phyloP scores from a whole-genome alignment of 2,113 vertebrate species.

The Gila orcuttii region DNA sequence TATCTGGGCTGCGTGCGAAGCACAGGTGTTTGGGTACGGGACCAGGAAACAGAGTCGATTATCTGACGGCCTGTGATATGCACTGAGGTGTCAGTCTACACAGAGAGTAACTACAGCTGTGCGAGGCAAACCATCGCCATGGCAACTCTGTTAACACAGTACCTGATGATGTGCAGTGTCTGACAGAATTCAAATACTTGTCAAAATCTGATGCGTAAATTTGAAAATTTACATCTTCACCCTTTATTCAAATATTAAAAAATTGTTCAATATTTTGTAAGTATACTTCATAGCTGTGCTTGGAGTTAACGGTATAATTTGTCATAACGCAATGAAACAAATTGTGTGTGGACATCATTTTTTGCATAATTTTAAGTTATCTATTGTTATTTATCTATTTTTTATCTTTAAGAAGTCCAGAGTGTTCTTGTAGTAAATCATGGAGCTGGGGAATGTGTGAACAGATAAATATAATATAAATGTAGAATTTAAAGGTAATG shows the following conservation, averaged over 20 bases:
- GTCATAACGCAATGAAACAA: too few relatives aligned
- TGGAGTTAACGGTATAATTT: too few relatives aligned
- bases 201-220: not conserved
- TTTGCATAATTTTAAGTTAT: too few relatives aligned
- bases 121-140: constrained; percentile 46
- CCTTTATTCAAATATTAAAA: too few relatives aligned
- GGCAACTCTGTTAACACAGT: constrained; percentile 47
- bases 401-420: not conserved
- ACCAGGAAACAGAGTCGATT: constrained; percentile 51
- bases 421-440: not conserved
- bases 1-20: constrained; percentile 51
- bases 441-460: not conserved
- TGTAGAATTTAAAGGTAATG: not conserved
- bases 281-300: too few relatives aligned
- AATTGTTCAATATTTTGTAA: too few relatives aligned
- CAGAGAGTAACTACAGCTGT: constrained; percentile 50
- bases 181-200: constrained; percentile 36
- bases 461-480: not conserved
- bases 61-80: constrained; percentile 56
- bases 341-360: too few relatives aligned
- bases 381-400: too few relatives aligned
- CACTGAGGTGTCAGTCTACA: constrained; percentile 49
- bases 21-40: constrained; percentile 56
- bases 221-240: too few relatives aligned
- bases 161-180: constrained; percentile 21